Percentiles rank a stretch among this genome's conserved stretches.
phyloP scores from a whole-genome alignment of 92 coral and sea anemone species.

The Chrysogorgia sp. region DNA sequence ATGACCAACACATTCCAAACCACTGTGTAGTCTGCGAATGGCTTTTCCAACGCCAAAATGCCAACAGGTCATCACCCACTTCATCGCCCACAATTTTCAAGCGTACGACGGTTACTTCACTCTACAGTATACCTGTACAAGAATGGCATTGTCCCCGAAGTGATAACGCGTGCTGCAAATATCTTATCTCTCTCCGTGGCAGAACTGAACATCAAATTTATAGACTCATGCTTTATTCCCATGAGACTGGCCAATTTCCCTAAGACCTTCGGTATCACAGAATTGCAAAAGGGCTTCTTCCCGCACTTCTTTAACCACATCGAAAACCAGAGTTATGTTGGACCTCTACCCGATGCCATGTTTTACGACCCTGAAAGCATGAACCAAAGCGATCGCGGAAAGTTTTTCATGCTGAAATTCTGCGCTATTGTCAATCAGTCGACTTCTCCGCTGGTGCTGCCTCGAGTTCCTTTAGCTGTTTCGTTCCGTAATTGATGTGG shows the following conservation, averaged over 20 bases:
- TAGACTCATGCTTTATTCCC: conserved; percentile 46
- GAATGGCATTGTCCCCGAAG: conserved; percentile 9
- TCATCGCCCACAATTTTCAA: conserved; percentile 53
- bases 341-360: too few species aligned
- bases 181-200: conserved; percentile 43
- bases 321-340: not conserved
- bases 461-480: conserved; percentile 48
- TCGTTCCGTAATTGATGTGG: conserved; percentile 25
- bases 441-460: conserved; percentile 39
- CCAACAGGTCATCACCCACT: conserved; percentile 5
- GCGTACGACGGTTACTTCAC: too few species aligned
- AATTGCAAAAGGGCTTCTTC: too few species aligned
- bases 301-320: not conserved
- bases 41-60: conserved; percentile 42
- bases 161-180: conserved; percentile 59
- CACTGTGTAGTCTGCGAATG: conserved; percentile 48
- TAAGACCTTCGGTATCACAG: too few species aligned
- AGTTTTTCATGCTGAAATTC: too few species aligned
- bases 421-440: not conserved
- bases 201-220: conserved; percentile 39
- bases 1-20: conserved; percentile 52
- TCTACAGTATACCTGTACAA: conserved; percentile 14
- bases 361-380: too few species aligned
- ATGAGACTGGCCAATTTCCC: conserved; percentile 5
- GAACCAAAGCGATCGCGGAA: too few species aligned